Percentiles rank a stretch among this genome's conserved stretches.
These are phyloP conservation scores for Atrina japonica DNA, from an alignment of 2,888 invertebrate species.

Conservation along the genomic window DNA sequence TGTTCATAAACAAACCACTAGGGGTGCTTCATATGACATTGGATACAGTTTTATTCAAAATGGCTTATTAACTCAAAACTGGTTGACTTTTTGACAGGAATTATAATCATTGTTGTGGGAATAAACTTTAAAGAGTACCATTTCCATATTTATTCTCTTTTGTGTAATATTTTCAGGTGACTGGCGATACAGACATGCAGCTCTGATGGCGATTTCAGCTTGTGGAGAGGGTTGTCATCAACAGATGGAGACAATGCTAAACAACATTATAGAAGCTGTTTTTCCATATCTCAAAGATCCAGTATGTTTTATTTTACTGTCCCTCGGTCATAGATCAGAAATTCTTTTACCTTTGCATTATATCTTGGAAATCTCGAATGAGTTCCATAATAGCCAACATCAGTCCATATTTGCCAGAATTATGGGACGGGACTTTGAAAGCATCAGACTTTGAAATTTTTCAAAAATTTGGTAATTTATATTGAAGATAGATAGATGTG, in stretches of 20 bases:
- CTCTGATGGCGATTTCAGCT: slow-evolving; percentile 98
- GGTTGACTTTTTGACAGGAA: no score
- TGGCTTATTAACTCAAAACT: no score
- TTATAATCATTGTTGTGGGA: no score
- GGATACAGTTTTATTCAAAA: no score
- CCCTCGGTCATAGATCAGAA: slow-evolving; percentile 54
- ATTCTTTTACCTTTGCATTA: neutral
- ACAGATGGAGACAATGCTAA: slow-evolving; percentile 97
- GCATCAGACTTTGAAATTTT: no score
- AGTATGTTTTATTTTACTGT: slow-evolving; percentile 83
- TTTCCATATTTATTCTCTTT: no score
- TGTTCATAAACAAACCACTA: no score
- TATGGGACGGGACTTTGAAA: neutral
- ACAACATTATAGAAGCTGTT: slow-evolving; percentile 94
- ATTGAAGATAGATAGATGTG: no score
- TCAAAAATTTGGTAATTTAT: no score
- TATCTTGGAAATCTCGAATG: neutral
- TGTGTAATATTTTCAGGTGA: slow-evolving; percentile 76
- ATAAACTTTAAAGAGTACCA: no score
- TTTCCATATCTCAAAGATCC: slow-evolving; percentile 92
- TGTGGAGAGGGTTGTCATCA: slow-evolving; percentile 99
- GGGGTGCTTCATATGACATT: no score
- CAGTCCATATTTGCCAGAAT: neutral
- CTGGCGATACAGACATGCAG: slow-evolving; percentile 90
- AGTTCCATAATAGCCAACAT: neutral